Conservation (phyloP, 1,140 invertebrate species). For the Diachasma alloeum region DNA sequence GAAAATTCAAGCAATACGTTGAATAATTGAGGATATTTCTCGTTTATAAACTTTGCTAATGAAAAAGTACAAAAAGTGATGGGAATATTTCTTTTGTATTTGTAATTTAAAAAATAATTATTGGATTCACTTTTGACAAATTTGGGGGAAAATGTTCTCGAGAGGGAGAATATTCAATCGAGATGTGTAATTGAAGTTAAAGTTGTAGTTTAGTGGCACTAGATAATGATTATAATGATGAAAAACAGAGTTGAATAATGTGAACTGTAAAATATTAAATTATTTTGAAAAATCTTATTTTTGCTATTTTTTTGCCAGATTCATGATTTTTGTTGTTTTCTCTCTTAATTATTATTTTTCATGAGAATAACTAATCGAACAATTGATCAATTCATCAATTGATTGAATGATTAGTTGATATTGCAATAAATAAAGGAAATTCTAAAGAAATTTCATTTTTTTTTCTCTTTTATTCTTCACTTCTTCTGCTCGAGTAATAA, state of each 20-base stretch:
- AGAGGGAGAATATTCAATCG: background rate
- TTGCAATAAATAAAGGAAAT: too few species aligned
- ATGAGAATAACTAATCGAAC: background rate
- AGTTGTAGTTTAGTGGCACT: slow-evolving; percentile 14
- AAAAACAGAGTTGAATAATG: slow-evolving; percentile 11
- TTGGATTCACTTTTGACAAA: background rate
- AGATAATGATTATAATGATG: background rate
- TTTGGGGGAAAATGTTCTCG: background rate
- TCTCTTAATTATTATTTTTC: background rate
- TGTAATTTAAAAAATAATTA: background rate
- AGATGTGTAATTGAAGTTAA: background rate
- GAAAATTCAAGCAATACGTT: background rate
- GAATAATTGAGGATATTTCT: background rate
- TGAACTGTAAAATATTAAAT: slow-evolving; percentile 28
- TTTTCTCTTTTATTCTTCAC: background rate
- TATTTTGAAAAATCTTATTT: slow-evolving; percentile 19
- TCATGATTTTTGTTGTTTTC: background rate
- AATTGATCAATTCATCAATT: too few species aligned
- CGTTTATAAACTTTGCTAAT: background rate
- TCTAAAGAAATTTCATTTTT: too few species aligned
- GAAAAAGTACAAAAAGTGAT: background rate
- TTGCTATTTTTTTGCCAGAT: slow-evolving; percentile 13
- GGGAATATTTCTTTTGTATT: background rate
- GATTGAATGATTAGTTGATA: too few species aligned
- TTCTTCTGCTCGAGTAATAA: background rate